Conservation (phyloP, 1,140 invertebrate species). For the Lucilia sericata region DNA sequence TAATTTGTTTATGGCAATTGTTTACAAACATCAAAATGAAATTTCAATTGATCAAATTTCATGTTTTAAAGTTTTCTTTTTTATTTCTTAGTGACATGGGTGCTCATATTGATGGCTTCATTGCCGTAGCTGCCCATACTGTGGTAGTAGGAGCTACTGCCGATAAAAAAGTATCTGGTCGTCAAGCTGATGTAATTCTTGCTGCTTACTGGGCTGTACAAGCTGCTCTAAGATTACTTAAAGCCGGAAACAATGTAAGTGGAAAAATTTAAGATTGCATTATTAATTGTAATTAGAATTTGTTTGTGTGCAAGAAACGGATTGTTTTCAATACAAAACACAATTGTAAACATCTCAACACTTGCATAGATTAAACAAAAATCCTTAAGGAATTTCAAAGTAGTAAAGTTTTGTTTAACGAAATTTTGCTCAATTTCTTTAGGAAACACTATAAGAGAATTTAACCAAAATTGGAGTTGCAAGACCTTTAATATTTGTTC, state of each 20-base stretch:
- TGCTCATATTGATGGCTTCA: conserved; percentile 98
- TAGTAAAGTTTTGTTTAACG: background rate
- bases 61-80: background rate
- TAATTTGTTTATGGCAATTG: background rate
- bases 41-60: background rate
- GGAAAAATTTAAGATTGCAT: background rate
- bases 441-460: conserved; percentile 55
- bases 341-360: conserved; percentile 46
- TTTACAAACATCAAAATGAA: background rate
- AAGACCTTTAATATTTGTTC: too few relatives aligned
- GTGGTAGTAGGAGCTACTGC: conserved; percentile 86
- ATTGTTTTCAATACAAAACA: conserved; percentile 13
- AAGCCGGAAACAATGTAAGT: conserved; percentile 88
- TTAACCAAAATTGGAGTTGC: too few relatives aligned
- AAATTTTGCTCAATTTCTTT: conserved; percentile 22
- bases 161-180: conserved; percentile 81
- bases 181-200: conserved; percentile 94
- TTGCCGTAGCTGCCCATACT: conserved; percentile 97
- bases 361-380: conserved; percentile 33
- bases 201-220: conserved; percentile 96
- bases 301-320: conserved; percentile 31
- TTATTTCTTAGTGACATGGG: conserved; percentile 85
- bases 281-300: too few relatives aligned
- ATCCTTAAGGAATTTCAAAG: background rate
- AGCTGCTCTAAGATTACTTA: conserved; percentile 91